Conservation (phyloP, 2,797 vertebrate genomes). For the Falco novaeseelandiae region DNA sequence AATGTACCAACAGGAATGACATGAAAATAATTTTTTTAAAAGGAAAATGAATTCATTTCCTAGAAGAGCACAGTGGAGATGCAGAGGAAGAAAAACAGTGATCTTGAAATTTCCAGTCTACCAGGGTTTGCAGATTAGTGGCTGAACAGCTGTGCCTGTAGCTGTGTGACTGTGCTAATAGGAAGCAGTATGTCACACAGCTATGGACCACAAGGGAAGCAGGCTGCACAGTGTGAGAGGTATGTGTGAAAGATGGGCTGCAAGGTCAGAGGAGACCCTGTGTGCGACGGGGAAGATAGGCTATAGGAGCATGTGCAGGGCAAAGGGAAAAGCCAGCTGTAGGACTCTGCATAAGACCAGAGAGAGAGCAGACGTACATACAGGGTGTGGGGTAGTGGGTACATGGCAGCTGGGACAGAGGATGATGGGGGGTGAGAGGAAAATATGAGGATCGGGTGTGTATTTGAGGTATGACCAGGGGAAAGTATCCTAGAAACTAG, state of each 20-base stretch:
- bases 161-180: background rate
- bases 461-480: background rate
- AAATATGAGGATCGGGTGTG: background rate
- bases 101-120: background rate
- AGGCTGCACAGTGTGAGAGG: rapidly evolving
- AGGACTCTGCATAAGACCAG: background rate
- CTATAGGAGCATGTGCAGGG: rapidly evolving
- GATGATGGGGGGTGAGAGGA: too few species aligned
- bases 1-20: background rate
- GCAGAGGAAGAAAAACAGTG: background rate
- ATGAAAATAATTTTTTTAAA: background rate
- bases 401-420: background rate
- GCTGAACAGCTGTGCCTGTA: background rate
- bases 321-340: background rate
- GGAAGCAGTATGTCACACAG: background rate
- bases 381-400: background rate
- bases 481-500: background rate
- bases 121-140: background rate
- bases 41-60: background rate
- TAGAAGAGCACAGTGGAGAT: background rate
- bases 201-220: background rate
- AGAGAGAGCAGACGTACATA: background rate
- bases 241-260: background rate
- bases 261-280: background rate
- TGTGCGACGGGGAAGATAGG: rapidly evolving